phyloP scores from a whole-genome alignment of 2,888 invertebrate species.

The Philopedon plagiatum region DNA sequence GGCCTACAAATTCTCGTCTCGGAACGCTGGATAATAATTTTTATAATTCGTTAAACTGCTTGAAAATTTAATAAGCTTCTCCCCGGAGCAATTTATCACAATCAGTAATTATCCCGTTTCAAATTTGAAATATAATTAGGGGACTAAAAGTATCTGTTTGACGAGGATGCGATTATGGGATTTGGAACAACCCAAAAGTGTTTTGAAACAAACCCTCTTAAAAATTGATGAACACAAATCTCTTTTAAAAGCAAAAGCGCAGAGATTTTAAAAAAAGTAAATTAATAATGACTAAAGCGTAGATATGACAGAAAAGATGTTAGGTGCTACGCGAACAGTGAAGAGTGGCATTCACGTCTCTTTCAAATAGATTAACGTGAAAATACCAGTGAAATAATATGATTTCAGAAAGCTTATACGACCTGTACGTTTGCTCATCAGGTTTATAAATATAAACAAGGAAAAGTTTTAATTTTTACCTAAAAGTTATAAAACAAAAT shows the following conservation, averaged over 20 bases:
- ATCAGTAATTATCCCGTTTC: conserved; percentile 9
- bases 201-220: conserved; percentile 4
- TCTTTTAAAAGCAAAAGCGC: not conserved
- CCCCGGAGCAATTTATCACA: not conserved
- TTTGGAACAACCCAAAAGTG: not conserved
- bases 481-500: no score
- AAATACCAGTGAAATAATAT: no score
- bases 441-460: no score
- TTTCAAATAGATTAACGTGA: no score
- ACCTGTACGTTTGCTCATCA: no score
- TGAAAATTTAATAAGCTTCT: not conserved
- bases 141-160: not conserved
- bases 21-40: not conserved
- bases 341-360: no score
- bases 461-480: no score
- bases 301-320: no score
- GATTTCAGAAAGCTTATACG: no score
- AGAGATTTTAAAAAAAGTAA: not conserved
- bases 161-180: not conserved
- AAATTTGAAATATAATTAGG: not conserved
- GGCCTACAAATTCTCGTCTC: not conserved
- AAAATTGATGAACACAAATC: not conserved
- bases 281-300: no score
- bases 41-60: not conserved
- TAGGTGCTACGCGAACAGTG: no score